phyloP scores from a whole-genome alignment of 2,888 invertebrate species.

The Xylota segnis region DNA sequence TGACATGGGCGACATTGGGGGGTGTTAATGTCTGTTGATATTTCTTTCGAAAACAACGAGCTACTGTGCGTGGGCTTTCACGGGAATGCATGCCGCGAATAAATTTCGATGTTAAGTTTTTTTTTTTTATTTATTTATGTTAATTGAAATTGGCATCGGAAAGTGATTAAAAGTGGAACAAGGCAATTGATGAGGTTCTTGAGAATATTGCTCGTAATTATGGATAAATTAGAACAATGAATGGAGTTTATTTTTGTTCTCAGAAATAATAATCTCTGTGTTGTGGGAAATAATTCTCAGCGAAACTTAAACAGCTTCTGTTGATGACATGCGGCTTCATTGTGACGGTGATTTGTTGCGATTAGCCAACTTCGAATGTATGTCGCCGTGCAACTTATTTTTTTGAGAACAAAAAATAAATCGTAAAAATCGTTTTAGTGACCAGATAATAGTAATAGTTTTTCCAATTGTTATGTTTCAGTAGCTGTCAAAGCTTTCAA shows the following conservation, averaged over 20 bases:
- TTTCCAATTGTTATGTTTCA: no score
- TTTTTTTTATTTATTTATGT: slow-evolving; percentile 36
- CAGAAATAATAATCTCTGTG: neutral
- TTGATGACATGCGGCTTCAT: no score
- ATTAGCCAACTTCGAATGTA: no score
- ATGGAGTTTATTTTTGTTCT: neutral
- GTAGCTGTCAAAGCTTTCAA: no score
- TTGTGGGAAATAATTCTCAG: no score
- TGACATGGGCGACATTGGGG: neutral
- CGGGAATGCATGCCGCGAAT: slow-evolving; percentile 32
- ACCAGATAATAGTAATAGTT: no score
- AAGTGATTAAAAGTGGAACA: slow-evolving; percentile 58
- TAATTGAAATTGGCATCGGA: slow-evolving; percentile 51
- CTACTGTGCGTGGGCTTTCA: slow-evolving; percentile 35
- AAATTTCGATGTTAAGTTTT: slow-evolving; percentile 33
- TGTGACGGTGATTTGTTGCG: no score
- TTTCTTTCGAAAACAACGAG: neutral
- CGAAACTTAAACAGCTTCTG: no score
- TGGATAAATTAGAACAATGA: neutral
- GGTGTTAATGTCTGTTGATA: slow-evolving; percentile 20
- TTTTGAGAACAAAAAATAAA: no score
- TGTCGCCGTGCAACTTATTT: no score
- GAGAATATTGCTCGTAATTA: slow-evolving; percentile 3
- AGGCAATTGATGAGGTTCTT: slow-evolving; percentile 46
- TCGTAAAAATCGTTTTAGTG: no score